Evolutionary conservation across 1,140 invertebrate species (phyloP).

Genomic region (Cydia amplana): DNA sequence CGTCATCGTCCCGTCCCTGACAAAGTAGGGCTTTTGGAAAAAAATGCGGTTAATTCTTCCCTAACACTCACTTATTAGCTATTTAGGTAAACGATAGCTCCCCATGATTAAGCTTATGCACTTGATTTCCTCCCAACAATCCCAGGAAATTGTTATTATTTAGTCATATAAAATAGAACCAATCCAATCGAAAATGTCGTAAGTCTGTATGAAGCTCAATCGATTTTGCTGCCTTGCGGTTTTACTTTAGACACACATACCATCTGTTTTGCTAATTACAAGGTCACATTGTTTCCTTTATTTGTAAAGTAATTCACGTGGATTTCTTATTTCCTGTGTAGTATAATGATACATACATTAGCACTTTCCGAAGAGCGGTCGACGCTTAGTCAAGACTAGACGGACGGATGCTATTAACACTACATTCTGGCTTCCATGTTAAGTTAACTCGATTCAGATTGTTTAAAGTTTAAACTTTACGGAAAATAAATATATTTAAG

Average conservation of each 20-base stretch:
- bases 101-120: neutral
- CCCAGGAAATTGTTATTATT: constrained; percentile 31
- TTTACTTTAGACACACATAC: neutral
- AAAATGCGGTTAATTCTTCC: too few relatives aligned
- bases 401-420: neutral
- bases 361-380: neutral
- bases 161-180: neutral
- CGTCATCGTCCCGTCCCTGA: too few relatives aligned
- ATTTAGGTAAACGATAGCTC: neutral
- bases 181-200: neutral
- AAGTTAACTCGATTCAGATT: too few relatives aligned
- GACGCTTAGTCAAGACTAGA: neutral
- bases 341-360: neutral
- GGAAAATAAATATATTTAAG: too few relatives aligned
- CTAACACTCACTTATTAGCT: neutral
- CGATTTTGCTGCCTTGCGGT: neutral
- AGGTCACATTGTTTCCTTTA: constrained; percentile 13
- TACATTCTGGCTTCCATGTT: neutral
- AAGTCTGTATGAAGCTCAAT: neutral
- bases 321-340: neutral
- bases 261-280: neutral
- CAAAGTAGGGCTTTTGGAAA: too few relatives aligned
- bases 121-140: constrained; percentile 21
- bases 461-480: too few relatives aligned
- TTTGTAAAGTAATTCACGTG: neutral